A percentile compares a stretch with the other conserved stretches of the same genome.
phyloP scores from a whole-genome alignment of 2,797 vertebrate genomes.

The Smutsia gigantea region DNA sequence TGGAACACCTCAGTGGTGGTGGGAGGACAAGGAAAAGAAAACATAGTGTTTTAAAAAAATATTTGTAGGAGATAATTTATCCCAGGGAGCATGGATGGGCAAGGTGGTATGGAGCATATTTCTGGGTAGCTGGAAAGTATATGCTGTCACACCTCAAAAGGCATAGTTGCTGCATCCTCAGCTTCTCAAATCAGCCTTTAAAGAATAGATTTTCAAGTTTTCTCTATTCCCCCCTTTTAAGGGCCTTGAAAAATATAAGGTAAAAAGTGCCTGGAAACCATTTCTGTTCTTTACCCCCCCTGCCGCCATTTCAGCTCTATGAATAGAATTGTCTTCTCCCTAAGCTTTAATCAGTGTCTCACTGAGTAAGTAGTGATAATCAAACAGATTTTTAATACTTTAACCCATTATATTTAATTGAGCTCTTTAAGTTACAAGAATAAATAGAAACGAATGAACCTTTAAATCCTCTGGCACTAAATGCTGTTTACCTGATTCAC shows the following conservation, averaged over 20 bases:
- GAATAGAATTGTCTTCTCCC: conserved; percentile 75
- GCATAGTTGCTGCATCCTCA: background rate
- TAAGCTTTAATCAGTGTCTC: conserved; percentile 76
- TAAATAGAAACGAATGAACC: conserved; percentile 81
- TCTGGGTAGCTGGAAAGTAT: background rate
- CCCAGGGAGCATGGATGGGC: background rate
- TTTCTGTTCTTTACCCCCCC: background rate
- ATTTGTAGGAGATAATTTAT: background rate
- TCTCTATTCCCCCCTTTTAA: background rate
- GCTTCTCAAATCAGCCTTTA: background rate
- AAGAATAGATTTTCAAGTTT: background rate
- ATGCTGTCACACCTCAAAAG: background rate
- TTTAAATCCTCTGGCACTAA: conserved; percentile 70
- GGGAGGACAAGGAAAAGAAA: background rate
- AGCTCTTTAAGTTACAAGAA: conserved; percentile 78
- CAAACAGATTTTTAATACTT: conserved; percentile 80
- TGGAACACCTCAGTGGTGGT: background rate
- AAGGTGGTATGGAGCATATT: background rate
- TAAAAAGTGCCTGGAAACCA: conserved; percentile 29
- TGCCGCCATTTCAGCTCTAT: conserved; percentile 20
- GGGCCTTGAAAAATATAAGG: background rate
- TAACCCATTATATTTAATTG: conserved; percentile 80
- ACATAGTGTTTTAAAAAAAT: background rate
- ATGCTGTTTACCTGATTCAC: conserved; percentile 79
- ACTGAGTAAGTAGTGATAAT: conserved; percentile 72